These are phyloP conservation scores for Acipenser transmontanus DNA, from an alignment of 2,797 vertebrate genomes.

Conservation along the genomic window DNA sequence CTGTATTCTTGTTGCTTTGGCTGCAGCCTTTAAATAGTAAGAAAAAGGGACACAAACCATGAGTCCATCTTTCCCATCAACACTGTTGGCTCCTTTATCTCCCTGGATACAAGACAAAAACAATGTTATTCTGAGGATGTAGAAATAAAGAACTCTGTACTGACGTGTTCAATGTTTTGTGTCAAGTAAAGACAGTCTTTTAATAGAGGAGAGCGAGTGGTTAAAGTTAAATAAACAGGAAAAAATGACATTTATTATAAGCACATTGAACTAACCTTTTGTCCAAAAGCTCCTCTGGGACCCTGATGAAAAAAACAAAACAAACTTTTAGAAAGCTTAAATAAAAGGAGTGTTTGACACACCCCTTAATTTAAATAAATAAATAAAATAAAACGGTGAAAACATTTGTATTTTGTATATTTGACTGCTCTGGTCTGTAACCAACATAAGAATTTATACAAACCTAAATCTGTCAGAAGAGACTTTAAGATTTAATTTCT, in stretches of 20 bases:
- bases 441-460: neutral
- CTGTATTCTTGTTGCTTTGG: too few relatives aligned
- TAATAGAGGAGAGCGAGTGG: neutral
- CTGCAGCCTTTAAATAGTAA: too few relatives aligned
- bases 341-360: too few relatives aligned
- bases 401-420: neutral
- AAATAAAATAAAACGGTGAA: neutral
- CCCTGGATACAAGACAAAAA: constrained; percentile 9
- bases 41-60: constrained; percentile 12
- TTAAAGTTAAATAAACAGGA: neutral
- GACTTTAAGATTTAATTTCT: too few relatives aligned
- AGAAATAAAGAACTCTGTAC: neutral
- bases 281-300: constrained; percentile 15
- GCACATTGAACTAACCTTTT: constrained; percentile 15
- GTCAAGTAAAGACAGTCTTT: too few relatives aligned
- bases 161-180: too few relatives aligned
- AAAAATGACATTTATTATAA: neutral
- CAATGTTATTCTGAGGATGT: neutral
- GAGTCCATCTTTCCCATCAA: constrained; percentile 14
- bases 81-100: constrained; percentile 13
- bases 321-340: too few relatives aligned
- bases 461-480: too few relatives aligned
- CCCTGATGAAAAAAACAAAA: constrained; percentile 7
- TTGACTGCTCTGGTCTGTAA: neutral
- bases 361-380: too few relatives aligned